Percentiles rank a stretch among this genome's conserved stretches.
phyloP scores from a whole-genome alignment of 2,888 invertebrate genomes.

The Tanypteryx hageni region DNA sequence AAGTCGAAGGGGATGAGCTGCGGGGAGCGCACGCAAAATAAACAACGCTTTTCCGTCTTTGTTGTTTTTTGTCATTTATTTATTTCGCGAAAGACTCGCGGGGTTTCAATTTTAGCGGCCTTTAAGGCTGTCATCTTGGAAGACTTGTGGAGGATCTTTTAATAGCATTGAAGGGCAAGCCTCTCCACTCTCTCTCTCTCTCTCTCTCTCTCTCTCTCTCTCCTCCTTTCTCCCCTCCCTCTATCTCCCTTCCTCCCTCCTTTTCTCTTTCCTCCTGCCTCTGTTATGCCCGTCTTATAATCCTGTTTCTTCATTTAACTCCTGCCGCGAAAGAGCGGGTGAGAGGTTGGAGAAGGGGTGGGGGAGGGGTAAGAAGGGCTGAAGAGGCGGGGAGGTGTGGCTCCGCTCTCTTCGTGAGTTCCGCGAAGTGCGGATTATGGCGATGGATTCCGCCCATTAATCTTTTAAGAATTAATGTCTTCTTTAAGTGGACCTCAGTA shows the following conservation, averaged over 20 bases:
- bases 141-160: background rate
- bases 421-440: conserved; percentile 6
- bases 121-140: background rate
- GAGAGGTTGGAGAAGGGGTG: too few species aligned
- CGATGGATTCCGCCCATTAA: background rate
- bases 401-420: background rate
- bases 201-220: background rate
- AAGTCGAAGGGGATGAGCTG: background rate
- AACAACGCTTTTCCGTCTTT: background rate
- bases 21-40: background rate
- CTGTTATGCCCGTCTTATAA: too few species aligned
- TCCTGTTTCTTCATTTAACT: too few species aligned
- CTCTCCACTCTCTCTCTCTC: background rate
- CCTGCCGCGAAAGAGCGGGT: too few species aligned
- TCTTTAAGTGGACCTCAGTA: background rate
- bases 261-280: too few species aligned
- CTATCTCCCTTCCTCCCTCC: too few species aligned
- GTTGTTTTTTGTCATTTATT: background rate
- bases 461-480: background rate
- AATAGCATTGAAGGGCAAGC: background rate
- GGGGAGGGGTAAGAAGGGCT: background rate
- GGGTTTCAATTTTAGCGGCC: conserved; percentile 10
- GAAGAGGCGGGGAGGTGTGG: background rate
- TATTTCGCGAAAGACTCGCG: background rate
- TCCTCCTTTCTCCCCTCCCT: background rate